phyloP scores from a whole-genome alignment of 2,888 invertebrate genomes.

The Tanaodytes sp. region DNA sequence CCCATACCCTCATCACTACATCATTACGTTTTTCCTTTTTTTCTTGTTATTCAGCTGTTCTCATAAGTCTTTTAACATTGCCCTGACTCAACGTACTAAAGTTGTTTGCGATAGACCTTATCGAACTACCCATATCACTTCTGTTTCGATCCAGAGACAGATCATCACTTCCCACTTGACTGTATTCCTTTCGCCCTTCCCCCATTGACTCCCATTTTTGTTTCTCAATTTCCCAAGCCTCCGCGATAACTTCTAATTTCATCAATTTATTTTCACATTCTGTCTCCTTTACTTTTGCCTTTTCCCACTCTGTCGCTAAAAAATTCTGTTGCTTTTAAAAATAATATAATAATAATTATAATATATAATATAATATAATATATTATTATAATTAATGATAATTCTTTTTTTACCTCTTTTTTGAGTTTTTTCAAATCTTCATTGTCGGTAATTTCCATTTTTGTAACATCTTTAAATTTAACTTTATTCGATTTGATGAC shows the following conservation, averaged over 20 bases:
- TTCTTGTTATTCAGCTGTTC: not conserved
- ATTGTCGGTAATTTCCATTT: no score
- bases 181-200: not conserved
- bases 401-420: no score
- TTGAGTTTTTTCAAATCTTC: no score
- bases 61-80: not conserved
- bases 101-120: not conserved
- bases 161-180: no score
- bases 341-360: no score
- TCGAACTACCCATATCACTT: not conserved
- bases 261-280: slow-evolving; percentile 1
- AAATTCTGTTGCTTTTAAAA: not conserved
- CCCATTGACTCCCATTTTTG: not conserved
- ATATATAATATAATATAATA: no score
- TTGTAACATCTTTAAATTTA: no score
- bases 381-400: no score
- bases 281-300: not conserved
- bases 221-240: slow-evolving; percentile 2
- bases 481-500: no score
- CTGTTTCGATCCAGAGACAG: no score
- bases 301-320: not conserved
- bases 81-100: not conserved
- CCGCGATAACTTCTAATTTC: not conserved
- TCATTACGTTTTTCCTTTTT: slow-evolving; percentile 12
- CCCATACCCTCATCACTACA: slow-evolving; percentile 6